Base-by-base conservation (phyloP, 37 sponge, comb jelly and placozoan genomes). In the Trichoplax adhaerens region DNA sequence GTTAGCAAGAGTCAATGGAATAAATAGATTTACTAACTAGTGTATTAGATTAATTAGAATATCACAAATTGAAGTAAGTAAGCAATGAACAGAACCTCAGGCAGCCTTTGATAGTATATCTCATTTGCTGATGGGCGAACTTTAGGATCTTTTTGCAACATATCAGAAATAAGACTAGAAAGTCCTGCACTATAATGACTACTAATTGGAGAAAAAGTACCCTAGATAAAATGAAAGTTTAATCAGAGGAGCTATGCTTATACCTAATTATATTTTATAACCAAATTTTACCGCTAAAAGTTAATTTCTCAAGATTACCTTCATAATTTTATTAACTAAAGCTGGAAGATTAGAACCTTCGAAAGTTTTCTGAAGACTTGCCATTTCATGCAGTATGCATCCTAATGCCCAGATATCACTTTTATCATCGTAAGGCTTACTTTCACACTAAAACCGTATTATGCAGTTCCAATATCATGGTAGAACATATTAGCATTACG, bases 271-370 rank as follows among this genome's bases (percentile, higher is more conserved):
- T 54, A 58, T 64, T 64, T 64, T 64, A 73, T 59, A 70, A 58
- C 57, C 72, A 70, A 58, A 70, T 59, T 58, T 59, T 58, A n/a
- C 29, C 29, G 29, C 29, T 29, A 29, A 29, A 29, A 29, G 29
- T 29, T 29, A 29, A 29, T 29, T 29, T 0, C 29, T 0, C 29
- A 29, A 29, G 48, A 58, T 55, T 12, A 89, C 91, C 77, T 87
- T 68, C 12, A 95, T 85, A 47, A 95, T 95, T 66, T 95, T 95
- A 69, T 91, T 81, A 58, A 91, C 88, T 48, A 95, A 75, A 12
- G 92, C 98, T 12, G 88, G 88, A 1, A 95, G 75, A 62, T 95
- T 95, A 52, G 92, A 87, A 1, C 88, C 91, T 47, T 95, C 98
- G 70, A 95, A 95, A 0, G 98, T 83, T 62, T 73, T 84, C 83